phyloP scores from a whole-genome alignment of 1,140 invertebrate genomes.

The Radopholus similis region DNA sequence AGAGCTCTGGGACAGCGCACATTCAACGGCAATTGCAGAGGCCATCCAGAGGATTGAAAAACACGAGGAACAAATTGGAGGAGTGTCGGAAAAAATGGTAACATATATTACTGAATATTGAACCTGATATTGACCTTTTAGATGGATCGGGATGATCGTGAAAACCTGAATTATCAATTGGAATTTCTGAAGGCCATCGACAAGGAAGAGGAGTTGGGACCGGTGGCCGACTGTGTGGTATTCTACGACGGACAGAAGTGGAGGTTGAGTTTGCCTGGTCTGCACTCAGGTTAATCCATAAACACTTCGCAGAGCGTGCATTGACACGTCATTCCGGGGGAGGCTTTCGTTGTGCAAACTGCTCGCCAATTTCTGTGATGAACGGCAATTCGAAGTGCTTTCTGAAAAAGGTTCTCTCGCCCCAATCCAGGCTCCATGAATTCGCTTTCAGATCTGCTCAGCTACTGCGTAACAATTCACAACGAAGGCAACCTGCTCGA shows the following conservation, averaged over 20 bases:
- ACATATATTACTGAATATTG: too few species aligned
- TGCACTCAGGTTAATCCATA: conserved; percentile 17
- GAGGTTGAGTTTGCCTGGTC: conserved; percentile 65
- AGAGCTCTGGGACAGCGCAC: conserved; percentile 76
- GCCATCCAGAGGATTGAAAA: conserved; percentile 70
- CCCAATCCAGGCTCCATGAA: conserved; percentile 10
- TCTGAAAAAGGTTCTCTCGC: conserved; percentile 64
- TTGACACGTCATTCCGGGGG: conserved; percentile 80
- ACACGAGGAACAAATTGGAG: conserved; percentile 62
- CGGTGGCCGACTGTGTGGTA: conserved; percentile 85
- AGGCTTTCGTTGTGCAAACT: conserved; percentile 72
- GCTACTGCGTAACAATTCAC: conserved; percentile 85
- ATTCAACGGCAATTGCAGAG: conserved; percentile 75
- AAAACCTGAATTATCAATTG: conserved; percentile 80
- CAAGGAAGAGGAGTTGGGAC: conserved; percentile 80
- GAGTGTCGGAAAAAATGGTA: conserved; percentile 61
- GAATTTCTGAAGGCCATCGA: conserved; percentile 77
- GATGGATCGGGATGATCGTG: conserved; percentile 78
- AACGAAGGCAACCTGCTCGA: conserved; percentile 85
- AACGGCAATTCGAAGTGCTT: conserved; percentile 75
- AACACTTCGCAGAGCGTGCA: conserved; percentile 70
- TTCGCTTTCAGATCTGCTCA: conserved; percentile 70
- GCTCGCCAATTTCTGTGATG: conserved; percentile 79
- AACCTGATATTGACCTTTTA: too few species aligned
- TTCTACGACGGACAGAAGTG: conserved; percentile 79